Evolutionary conservation across 2,113 vertebrate genomes (phyloP).

Genomic region (Dromaius novaehollandiae): DNA sequence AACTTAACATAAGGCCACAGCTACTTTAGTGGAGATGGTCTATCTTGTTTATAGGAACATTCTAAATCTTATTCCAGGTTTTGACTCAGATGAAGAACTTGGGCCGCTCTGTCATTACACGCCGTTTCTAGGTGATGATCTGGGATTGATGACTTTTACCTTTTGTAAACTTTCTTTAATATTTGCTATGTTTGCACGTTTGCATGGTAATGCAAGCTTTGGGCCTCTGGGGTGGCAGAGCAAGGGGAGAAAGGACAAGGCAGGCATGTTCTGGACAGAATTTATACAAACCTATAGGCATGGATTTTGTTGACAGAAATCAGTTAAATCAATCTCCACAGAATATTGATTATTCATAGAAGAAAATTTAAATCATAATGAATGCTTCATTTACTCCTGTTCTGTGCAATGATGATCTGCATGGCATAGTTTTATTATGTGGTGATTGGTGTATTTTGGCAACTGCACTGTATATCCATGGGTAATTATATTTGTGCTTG

Average conservation of each 20-base stretch:
- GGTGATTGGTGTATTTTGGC: constrained; percentile 61
- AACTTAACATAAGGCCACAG: constrained; percentile 50
- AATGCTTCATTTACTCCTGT: constrained; percentile 62
- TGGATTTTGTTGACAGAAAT: constrained; percentile 46
- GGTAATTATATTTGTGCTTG: constrained; percentile 48
- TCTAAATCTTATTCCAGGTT: constrained; percentile 85
- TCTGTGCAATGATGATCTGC: constrained; percentile 64
- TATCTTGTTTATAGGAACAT: constrained; percentile 73
- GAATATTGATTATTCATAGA: constrained; percentile 32
- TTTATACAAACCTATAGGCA: constrained; percentile 1
- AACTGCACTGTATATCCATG: constrained; percentile 70
- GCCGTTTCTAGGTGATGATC: constrained; percentile 81
- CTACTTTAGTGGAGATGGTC: constrained; percentile 50
- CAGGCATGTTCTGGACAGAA: constrained; percentile 62
- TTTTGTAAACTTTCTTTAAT: constrained; percentile 60
- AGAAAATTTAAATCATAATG: constrained; percentile 29
- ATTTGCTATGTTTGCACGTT: constrained; percentile 78
- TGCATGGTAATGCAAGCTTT: constrained; percentile 74
- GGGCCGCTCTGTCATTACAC: constrained; percentile 78
- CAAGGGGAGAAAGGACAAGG: constrained; percentile 40
- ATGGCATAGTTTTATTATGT: constrained; percentile 62
- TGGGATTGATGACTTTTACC: constrained; percentile 60
- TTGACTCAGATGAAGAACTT: constrained; percentile 83
- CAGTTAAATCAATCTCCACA: constrained; percentile 33
- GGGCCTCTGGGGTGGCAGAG: constrained; percentile 40